Percentiles rank a stretch among this genome's conserved stretches.
These are phyloP conservation scores for Anoplius nigerrimus DNA, from an alignment of 2,888 invertebrate genomes.

Conservation along the genomic window DNA sequence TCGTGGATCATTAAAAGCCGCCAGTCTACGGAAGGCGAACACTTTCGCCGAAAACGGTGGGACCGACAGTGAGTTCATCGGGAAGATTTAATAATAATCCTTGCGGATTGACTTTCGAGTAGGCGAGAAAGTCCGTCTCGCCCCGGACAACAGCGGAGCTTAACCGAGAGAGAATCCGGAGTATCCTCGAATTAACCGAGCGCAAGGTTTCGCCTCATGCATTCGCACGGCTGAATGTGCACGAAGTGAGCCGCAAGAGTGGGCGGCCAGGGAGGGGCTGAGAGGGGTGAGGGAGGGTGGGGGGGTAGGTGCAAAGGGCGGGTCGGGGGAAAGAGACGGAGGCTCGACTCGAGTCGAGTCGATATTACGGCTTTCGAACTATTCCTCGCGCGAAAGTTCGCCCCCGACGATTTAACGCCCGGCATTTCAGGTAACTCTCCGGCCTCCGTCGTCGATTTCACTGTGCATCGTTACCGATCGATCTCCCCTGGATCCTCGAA, in stretches of 20 bases:
- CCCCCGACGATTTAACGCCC: conserved; percentile 40
- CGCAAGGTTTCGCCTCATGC: conserved; percentile 41
- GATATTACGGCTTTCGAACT: conserved; percentile 49
- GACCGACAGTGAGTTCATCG: too few species aligned
- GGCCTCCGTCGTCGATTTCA: conserved; percentile 1
- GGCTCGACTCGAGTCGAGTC: conserved; percentile 25
- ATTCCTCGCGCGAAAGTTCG: conserved; percentile 44
- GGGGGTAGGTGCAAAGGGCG: conserved; percentile 18
- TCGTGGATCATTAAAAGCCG: too few species aligned
- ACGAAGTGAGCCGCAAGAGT: conserved; percentile 41
- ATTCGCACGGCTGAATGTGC: conserved; percentile 49
- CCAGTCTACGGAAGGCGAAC: too few species aligned
- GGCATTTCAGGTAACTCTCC: conserved; percentile 38
- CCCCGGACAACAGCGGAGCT: not conserved
- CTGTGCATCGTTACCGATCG: not conserved
- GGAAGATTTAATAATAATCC: too few species aligned
- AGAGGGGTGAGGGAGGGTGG: conserved; percentile 16
- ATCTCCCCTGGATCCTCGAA: conserved; percentile 1
- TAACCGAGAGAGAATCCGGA: conserved; percentile 19
- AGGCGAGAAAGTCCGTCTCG: conserved; percentile 7
- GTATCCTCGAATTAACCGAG: conserved; percentile 50
- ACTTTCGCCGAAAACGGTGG: too few species aligned
- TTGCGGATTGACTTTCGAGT: not conserved
- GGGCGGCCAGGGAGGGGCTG: conserved; percentile 28
- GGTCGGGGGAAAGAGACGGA: conserved; percentile 17